Evolutionary conservation across 1,140 invertebrate species (phyloP), one percentile per base, ranked within the genome.

Genomic region (Brachionus calyciflorus): DNA sequence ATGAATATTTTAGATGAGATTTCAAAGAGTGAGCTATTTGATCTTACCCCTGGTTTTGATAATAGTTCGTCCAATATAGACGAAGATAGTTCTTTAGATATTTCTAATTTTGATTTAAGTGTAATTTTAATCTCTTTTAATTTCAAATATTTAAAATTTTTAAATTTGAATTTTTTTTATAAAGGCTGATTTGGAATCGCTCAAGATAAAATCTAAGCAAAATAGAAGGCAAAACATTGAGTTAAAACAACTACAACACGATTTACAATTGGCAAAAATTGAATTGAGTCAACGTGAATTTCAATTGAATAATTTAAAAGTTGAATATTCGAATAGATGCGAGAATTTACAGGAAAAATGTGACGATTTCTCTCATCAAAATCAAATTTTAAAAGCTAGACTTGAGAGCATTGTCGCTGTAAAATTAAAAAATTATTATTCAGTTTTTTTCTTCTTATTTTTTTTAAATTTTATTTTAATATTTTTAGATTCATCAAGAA

Each of bases 331-430:
- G 60, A 80, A 82, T 49, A 81, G 79, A 70, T 79, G 81, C 6
- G 84, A 85, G 78, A 83, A 85, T 48, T 60, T 85, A 2, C 83
- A 85, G 78, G 84, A 85, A 77, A 83, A 83, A 73, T 76, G 85
- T 30, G 81, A 82, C 76, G 84, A 85, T 80, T 79, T 80, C 28
- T 49, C 81, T 28, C 83, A 85, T 70, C 83, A 84, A 77, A 84
- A 84, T 78, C 82, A 85, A 78, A 81, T 85, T 49, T 76, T 84
- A 30, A 81, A 82, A 73, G 81, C 83, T 12, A 49, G 41, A n/a
- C 17, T 55, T 19, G 46, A 73, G 19, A 49, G 69, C 46, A 51
- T 73, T 33, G 33, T 10, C 14, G 69, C 69, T 17, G 48, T 73
- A 41, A 46, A 28, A 55, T 21, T 4, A 28, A 12, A 9, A 0